phyloP scores from a whole-genome alignment of 2,113 vertebrate genomes.

The Pterocles burchelli region DNA sequence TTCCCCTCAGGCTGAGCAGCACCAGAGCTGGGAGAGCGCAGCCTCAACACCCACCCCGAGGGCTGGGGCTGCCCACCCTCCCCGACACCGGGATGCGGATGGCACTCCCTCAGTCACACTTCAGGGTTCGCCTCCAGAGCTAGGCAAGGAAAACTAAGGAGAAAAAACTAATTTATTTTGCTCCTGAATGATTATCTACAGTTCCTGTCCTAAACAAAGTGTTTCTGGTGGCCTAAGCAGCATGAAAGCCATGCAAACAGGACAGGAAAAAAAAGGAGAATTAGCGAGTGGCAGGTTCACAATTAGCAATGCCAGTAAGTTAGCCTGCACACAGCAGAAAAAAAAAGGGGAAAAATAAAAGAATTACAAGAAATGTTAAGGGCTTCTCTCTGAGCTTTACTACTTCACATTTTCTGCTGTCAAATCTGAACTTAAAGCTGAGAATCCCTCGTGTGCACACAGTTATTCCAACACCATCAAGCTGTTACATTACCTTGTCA shows the following conservation, averaged over 20 bases:
- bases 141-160: neutral
- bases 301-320: neutral
- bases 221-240: neutral
- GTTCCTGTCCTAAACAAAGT: neutral
- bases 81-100: accelerated
- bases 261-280: neutral
- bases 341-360: neutral
- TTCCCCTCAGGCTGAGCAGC: accelerated
- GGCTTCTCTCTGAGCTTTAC: neutral
- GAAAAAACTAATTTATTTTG: neutral
- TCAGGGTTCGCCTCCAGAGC: neutral
- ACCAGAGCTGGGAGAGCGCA: accelerated
- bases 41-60: accelerated
- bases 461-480: neutral
- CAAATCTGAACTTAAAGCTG: neutral
- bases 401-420: neutral
- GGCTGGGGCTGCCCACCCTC: neutral
- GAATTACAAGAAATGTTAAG: neutral
- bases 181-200: neutral
- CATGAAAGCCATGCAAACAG: neutral
- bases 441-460: neutral
- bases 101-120: neutral
- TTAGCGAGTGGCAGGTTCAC: neutral
- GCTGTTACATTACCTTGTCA: too few relatives aligned
- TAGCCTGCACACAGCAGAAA: neutral